A percentile compares a stretch with the other conserved stretches of the same genome.
Conservation (phyloP, 1,140 invertebrate species). For the Plutomurus gul region DNA sequence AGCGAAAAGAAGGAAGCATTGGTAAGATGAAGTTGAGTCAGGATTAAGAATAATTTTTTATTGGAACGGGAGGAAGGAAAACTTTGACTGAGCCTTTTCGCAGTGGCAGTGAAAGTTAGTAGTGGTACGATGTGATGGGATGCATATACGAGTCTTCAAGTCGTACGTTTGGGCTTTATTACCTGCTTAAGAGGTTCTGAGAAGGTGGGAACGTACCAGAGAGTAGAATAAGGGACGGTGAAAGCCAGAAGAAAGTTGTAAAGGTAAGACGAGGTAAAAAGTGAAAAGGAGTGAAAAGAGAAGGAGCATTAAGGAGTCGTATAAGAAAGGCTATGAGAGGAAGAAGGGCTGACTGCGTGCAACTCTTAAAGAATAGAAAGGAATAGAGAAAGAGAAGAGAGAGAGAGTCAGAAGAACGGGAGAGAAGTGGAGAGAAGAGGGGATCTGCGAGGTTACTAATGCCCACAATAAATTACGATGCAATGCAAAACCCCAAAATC, state of each 20-base stretch:
- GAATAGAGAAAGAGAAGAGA: background rate
- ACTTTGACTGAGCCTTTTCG: constrained; percentile 19
- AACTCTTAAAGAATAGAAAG: constrained; percentile 25
- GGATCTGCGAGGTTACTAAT: constrained; percentile 48
- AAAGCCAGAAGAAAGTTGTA: constrained; percentile 33
- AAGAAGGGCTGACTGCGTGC: constrained; percentile 25
- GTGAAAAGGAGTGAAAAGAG: constrained; percentile 21
- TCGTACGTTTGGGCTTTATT: constrained; percentile 39
- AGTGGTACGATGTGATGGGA: constrained; percentile 27
- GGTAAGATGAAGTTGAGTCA: constrained; percentile 26
- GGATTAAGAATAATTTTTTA: constrained; percentile 43
- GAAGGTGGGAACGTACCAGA: constrained; percentile 3
- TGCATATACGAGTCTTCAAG: constrained; percentile 29
- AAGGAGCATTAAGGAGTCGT: constrained; percentile 9
- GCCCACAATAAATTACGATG: constrained; percentile 53
- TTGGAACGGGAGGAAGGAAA: constrained; percentile 17
- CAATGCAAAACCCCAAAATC: constrained; percentile 51
- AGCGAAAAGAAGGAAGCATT: constrained; percentile 12
- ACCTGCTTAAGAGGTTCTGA: constrained; percentile 39
- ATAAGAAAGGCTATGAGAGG: constrained; percentile 18
- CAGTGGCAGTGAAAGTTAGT: constrained; percentile 1
- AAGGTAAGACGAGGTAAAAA: constrained; percentile 43
- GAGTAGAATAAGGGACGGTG: background rate
- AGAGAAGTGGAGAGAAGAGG: constrained; percentile 30
- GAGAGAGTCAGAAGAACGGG: constrained; percentile 32